Evolutionary conservation across 2,113 vertebrate species (phyloP).

Genomic region (Engraulis encrasicolus): DNA sequence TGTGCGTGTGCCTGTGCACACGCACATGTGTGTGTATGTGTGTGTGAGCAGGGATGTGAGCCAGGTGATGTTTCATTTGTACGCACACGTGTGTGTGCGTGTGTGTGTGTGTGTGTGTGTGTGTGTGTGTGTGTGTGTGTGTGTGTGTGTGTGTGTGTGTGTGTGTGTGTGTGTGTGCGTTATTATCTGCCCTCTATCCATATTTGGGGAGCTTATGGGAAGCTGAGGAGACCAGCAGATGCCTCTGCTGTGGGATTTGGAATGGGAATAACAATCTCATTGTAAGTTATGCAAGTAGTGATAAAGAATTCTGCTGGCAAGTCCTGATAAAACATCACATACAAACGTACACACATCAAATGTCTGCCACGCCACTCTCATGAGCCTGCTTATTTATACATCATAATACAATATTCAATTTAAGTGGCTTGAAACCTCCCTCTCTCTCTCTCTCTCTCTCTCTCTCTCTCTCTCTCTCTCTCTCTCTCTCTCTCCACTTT

Average conservation of each 20-base stretch:
- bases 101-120: background rate
- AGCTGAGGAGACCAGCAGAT: background rate
- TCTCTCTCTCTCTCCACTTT: slow-evolving; percentile 40
- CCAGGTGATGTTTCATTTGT: background rate
- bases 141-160: background rate
- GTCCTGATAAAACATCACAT: background rate
- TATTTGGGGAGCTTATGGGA: background rate
- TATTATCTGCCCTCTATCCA: background rate
- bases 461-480: slow-evolving; percentile 19
- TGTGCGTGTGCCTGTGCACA: background rate
- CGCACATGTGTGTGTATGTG: background rate
- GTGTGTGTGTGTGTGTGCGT: background rate
- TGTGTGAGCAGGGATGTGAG: too few relatives aligned
- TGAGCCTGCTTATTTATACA: slow-evolving; percentile 41
- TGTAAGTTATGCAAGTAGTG: slow-evolving; percentile 34
- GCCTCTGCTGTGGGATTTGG: background rate
- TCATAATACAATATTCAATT: slow-evolving; percentile 56
- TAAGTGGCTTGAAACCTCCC: slow-evolving; percentile 41
- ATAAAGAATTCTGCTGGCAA: slow-evolving; percentile 58
- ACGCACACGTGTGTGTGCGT: background rate
- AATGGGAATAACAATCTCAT: slow-evolving; percentile 45
- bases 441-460: background rate
- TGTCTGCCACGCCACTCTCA: slow-evolving; percentile 24
- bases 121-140: background rate
- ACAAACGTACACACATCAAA: slow-evolving; percentile 31